phyloP scores from a whole-genome alignment of 2,797 vertebrate genomes.

The Myoxocephalus aenaeus region DNA sequence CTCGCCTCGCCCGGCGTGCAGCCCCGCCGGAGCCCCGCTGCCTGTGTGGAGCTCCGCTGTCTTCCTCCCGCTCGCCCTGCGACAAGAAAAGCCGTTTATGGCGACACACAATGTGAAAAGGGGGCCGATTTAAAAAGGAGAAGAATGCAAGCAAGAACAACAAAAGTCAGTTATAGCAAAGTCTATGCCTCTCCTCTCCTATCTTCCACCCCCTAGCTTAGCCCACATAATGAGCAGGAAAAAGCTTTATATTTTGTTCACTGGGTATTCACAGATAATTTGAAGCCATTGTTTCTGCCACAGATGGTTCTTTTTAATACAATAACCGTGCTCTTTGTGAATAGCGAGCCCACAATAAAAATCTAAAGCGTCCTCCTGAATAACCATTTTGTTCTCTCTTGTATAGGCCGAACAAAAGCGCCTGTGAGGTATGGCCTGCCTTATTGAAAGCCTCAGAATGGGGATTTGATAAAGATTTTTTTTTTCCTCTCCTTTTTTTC shows the following conservation, averaged over 20 bases:
- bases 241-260: slow-evolving; percentile 99
- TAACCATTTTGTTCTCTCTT: slow-evolving; percentile 99
- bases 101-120: slow-evolving; percentile 95
- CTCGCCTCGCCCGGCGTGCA: slow-evolving; percentile 45
- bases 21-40: slow-evolving; percentile 78
- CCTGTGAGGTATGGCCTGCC: slow-evolving; percentile 99
- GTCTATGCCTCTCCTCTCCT: slow-evolving; percentile 85
- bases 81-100: slow-evolving; percentile 98
- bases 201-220: slow-evolving; percentile 91
- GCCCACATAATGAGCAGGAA: slow-evolving; percentile 96
- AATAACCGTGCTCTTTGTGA: slow-evolving; percentile 99
- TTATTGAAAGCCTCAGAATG: slow-evolving; percentile 98
- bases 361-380: slow-evolving; percentile 99
- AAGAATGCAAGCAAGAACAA: slow-evolving; percentile 99
- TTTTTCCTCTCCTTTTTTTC: slow-evolving; percentile 69
- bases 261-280: slow-evolving; percentile 99
- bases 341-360: slow-evolving; percentile 98
- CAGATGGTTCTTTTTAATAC: slow-evolving; percentile 99
- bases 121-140: slow-evolving; percentile 95
- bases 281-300: slow-evolving; percentile 99
- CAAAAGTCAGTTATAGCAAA: slow-evolving; percentile 98
- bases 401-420: slow-evolving; percentile 99
- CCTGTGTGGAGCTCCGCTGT: slow-evolving; percentile 79
- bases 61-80: slow-evolving; percentile 87
- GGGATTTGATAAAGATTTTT: slow-evolving; percentile 99